Evolutionary conservation across 1,140 invertebrate species (phyloP), one percentile per base, ranked within the genome.

Genomic region (Drosophila arizonae): DNA sequence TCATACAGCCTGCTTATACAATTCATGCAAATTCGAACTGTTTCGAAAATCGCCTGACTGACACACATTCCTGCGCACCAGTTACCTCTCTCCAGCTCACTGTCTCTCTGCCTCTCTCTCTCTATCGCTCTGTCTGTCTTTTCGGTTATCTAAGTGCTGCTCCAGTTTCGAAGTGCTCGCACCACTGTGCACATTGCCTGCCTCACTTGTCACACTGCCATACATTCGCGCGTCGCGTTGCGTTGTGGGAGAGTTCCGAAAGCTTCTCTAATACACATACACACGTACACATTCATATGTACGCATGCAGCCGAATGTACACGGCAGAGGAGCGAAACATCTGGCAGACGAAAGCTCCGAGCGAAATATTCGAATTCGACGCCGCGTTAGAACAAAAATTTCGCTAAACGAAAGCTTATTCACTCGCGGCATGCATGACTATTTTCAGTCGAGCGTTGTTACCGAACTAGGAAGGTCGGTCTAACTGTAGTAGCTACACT

Each of bases 401-500:
- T 62, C 41, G 68, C 69, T 82, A 62, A 76, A 78, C 73, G 85
- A 90, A 91, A 91, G 90, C 90, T 91, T 90, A 91, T 86, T 76
- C 82, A 90, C 86, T 91, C 90, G 80, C 82, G 78, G 79, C 76
- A 73, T 71, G 82, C 90, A 50, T 90, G 77, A 90, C 81, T 90
- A 91, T 67, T 90, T 90, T 91, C 90, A 91, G 90, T 91, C 90
- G 90, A 91, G 84, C 90, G 90, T 81, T 87, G 90, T 88, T 90
- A 88, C 82, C 80, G 82, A 88, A 90, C 90, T 85, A 71, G 87
- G 87, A 91, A 91, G 81, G 82, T 84, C 82, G 86, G 90, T 90
- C 80, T 84, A 81, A 88, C 77, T 81, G 84, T 86, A 79, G 85
- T 77, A 88, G 76, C 85, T 76, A 82, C 41, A 65, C 39, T 73